Evolutionary conservation across 53 echinoderm and acorn worm genomes (phyloP), one percentile per base, ranked within the genome.

Genomic region (Crossaster papposus): DNA sequence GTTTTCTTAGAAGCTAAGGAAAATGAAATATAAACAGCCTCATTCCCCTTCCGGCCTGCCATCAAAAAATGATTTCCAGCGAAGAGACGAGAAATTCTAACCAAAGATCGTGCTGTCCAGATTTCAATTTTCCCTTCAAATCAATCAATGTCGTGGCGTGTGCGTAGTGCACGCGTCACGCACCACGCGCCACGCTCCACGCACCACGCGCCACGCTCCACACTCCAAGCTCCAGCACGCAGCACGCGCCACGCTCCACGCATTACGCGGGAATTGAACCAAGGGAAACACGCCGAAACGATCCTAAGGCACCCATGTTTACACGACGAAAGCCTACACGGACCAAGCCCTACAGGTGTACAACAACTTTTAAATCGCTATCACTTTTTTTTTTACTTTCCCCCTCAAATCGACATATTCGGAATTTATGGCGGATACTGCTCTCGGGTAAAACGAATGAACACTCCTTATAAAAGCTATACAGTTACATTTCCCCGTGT

Each of bases 61-160:
- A 23, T 26, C 28, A 68, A n/a, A 44, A n/a, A 68, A 68, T 68
- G 28, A 68, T 68, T n/a, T 68, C 68, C 68, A 68, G 9, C 68
- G 4, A 68, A 68, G 28, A n/a, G 9, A 68, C 68, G 58, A 11
- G 58, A 68, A 68, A 68, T 28, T 28, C 28, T 10, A 68, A n/a
- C 24, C 17, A 3, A 68, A n/a, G 68, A n/a, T 68, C 28, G 68
- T 28, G 68, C 20, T 34, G 23, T 23, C 62, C 31, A 34, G 63
- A 81, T 81, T 81, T 32, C n/a, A 81, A 81, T 81, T 63, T 63
- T 20, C 81, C 33, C 17, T 22, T 22, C 81, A 10, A 12, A 63
- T 34, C 54, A 58, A 81, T 81, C 81, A 81, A 62, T 81, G 34
- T 63, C 63, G 9, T 11, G 22, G 30, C 20, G 68, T 68, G 52